Percentiles rank a stretch among this genome's conserved stretches.
Evolutionary conservation across 2,113 vertebrate genomes (phyloP).

Genomic region (Heterocephalus glaber): DNA sequence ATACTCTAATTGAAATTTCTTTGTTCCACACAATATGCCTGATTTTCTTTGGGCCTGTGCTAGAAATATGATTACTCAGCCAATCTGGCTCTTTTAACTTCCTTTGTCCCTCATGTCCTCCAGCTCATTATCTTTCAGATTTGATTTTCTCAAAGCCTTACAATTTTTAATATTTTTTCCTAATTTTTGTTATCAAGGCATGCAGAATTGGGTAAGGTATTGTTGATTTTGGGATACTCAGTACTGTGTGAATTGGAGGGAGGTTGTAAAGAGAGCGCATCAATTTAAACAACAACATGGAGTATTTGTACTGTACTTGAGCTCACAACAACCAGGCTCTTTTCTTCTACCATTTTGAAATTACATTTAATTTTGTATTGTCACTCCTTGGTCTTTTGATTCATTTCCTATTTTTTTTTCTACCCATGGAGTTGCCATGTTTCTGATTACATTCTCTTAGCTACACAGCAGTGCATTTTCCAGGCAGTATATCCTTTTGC

Average conservation of each 20-base stretch:
- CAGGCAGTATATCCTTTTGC: constrained; percentile 42
- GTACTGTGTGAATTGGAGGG: neutral
- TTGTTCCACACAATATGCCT: constrained; percentile 65
- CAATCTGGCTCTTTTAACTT: constrained; percentile 52
- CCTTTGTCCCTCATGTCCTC: constrained; percentile 30
- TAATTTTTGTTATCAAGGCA: constrained; percentile 20
- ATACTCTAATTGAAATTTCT: constrained; percentile 65
- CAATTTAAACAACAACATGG: neutral
- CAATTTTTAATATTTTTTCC: constrained; percentile 45
- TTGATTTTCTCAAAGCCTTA: constrained; percentile 46
- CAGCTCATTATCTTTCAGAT: constrained; percentile 32
- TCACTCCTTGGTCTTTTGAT: neutral
- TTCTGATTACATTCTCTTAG: constrained; percentile 22
- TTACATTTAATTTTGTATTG: neutral
- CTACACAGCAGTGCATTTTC: neutral
- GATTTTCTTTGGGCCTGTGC: constrained; percentile 65
- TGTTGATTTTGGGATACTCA: constrained; percentile 38
- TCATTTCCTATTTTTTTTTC: constrained; percentile 36
- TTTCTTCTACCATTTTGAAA: neutral
- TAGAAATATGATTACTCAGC: constrained; percentile 33
- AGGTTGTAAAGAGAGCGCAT: neutral
- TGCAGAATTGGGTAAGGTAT: constrained; percentile 3
- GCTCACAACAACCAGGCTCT: neutral
- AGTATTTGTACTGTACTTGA: neutral
- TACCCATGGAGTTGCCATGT: neutral